phyloP scores from a whole-genome alignment of 2,888 invertebrate genomes.

The Orthonevra nobilis region DNA sequence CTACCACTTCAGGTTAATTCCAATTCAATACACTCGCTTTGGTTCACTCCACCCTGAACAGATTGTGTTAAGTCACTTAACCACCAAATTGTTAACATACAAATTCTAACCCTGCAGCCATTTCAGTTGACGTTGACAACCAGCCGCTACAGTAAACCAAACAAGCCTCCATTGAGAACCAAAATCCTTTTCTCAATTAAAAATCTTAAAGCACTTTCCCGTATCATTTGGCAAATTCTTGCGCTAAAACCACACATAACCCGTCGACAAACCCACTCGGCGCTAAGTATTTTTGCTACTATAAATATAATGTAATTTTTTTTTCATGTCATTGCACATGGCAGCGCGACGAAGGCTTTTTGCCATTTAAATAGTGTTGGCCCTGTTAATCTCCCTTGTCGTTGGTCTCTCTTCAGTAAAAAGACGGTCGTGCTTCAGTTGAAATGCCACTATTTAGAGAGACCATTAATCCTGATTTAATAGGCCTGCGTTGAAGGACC shows the following conservation, averaged over 20 bases:
- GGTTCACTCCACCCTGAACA: conserved; percentile 39
- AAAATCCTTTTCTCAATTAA: conserved; percentile 61
- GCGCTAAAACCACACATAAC: conserved; percentile 42
- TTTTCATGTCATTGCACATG: conserved; percentile 50
- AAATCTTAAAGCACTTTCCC: conserved; percentile 59
- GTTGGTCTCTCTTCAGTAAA: conserved; percentile 30
- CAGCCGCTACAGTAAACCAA: conserved; percentile 30
- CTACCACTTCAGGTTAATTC: conserved; percentile 54
- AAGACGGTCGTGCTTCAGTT: conserved; percentile 14
- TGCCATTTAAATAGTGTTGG: conserved; percentile 62
- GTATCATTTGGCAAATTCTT: conserved; percentile 57
- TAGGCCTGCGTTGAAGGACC: conserved; percentile 59
- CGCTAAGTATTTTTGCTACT: conserved; percentile 29
- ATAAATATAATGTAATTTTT: background rate
- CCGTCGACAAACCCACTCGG: conserved; percentile 1
- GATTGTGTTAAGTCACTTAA: conserved; percentile 57
- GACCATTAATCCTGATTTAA: conserved; percentile 62
- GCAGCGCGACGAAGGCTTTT: conserved; percentile 58
- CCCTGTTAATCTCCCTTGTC: conserved; percentile 39
- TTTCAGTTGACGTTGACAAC: conserved; percentile 55
- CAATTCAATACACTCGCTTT: conserved; percentile 31
- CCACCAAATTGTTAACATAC: conserved; percentile 46
- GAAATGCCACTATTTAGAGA: conserved; percentile 56
- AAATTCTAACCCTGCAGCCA: conserved; percentile 54
- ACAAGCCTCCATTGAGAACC: conserved; percentile 33